These are phyloP conservation scores for Graptemys geographica DNA, from an alignment of 2,797 vertebrate species.

Conservation along the genomic window DNA sequence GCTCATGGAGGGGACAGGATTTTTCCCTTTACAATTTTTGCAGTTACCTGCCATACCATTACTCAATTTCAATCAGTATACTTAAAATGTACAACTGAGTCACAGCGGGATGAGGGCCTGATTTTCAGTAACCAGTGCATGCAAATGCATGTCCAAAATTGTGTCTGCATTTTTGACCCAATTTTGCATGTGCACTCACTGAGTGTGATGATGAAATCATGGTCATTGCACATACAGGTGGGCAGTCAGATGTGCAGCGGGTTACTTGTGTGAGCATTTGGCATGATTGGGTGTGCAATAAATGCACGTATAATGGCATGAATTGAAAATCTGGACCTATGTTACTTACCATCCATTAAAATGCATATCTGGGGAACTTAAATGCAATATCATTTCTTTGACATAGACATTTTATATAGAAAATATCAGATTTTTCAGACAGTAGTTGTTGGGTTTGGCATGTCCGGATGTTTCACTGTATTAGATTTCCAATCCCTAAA, in stretches of 20 bases:
- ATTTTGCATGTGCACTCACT: fast-evolving
- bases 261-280: neutral
- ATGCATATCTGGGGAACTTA: neutral
- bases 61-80: neutral
- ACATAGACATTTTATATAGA: neutral
- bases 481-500: constrained; percentile 33
- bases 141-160: neutral
- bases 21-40: neutral
- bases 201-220: fast-evolving
- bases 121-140: neutral
- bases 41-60: neutral
- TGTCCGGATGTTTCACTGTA: constrained; percentile 9
- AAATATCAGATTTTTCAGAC: neutral
- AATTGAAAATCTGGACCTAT: neutral
- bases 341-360: neutral
- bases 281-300: neutral
- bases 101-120: neutral
- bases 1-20: neutral
- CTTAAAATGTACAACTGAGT: neutral
- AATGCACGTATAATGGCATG: neutral
- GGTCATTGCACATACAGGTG: fast-evolving
- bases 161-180: neutral
- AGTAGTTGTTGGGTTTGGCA: constrained; percentile 10
- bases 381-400: constrained; percentile 9
- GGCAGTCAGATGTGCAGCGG: neutral